These are phyloP conservation scores for Ennomos quercinarius DNA, from an alignment of 2,888 invertebrate genomes.

Conservation along the genomic window DNA sequence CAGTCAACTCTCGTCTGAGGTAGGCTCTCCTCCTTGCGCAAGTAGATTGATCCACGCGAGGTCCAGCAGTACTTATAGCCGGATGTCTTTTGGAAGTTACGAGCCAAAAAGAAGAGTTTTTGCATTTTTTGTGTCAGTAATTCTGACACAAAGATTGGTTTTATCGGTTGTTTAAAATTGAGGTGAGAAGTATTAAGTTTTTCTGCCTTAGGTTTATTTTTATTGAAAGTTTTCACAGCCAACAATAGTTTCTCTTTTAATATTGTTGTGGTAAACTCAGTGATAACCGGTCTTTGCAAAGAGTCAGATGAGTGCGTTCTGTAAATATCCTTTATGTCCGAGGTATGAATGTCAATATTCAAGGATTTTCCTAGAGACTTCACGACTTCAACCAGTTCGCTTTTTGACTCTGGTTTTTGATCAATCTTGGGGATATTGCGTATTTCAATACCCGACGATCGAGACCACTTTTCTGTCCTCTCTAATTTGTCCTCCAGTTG, in stretches of 20 bases:
- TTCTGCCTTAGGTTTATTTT: constrained; percentile 13
- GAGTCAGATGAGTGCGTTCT: constrained; percentile 24
- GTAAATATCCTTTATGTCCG: constrained; percentile 29
- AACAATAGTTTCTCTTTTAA: constrained; percentile 29
- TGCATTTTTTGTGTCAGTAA: constrained; percentile 27
- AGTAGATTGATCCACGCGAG: constrained; percentile 25
- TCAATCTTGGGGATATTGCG: constrained; percentile 20
- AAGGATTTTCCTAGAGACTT: neutral
- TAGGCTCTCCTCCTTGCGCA: constrained; percentile 8
- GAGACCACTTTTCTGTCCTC: constrained; percentile 9
- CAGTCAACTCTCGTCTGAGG: constrained; percentile 11
- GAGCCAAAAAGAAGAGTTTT: constrained; percentile 24
- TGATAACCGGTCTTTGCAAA: constrained; percentile 24
- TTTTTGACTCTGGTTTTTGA: neutral
- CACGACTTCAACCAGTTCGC: neutral
- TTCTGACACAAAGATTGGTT: constrained; percentile 30
- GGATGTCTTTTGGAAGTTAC: constrained; percentile 22
- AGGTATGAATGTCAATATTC: neutral
- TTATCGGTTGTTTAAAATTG: constrained; percentile 15
- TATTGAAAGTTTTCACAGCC: constrained; percentile 30
- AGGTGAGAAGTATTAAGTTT: constrained; percentile 31
- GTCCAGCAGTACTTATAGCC: constrained; percentile 32
- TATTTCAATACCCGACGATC: constrained; percentile 23
- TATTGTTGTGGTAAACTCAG: constrained; percentile 30
- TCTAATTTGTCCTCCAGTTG: constrained; percentile 18